Conservation (phyloP, 2,888 invertebrate genomes). For the Cephus runcator region DNA sequence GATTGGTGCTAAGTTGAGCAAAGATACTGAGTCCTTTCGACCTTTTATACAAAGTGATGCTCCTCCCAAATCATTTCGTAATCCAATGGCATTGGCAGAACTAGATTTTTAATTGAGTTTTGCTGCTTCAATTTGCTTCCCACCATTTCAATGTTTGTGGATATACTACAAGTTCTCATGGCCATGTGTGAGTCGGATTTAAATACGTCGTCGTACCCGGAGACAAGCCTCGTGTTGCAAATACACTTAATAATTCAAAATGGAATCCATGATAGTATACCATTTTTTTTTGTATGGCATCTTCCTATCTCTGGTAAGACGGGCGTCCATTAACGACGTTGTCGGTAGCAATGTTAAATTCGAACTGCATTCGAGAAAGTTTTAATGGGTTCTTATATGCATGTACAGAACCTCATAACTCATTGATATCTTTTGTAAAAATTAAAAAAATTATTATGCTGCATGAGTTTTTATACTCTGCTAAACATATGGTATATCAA, state of each 20-base stretch:
- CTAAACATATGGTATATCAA: neutral
- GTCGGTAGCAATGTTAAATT: neutral
- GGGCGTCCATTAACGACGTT: neutral
- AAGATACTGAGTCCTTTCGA: slow-evolving; percentile 49
- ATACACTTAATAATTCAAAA: neutral
- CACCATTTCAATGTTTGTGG: slow-evolving; percentile 25
- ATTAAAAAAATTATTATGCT: neutral
- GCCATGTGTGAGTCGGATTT: neutral
- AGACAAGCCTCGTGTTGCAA: neutral
- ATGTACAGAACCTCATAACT: neutral
- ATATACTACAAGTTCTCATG: slow-evolving; percentile 3
- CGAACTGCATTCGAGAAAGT: neutral
- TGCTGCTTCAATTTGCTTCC: slow-evolving; percentile 12
- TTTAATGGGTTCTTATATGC: neutral
- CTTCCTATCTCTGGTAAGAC: neutral
- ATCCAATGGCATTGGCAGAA: slow-evolving; percentile 61
- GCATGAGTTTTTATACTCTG: neutral
- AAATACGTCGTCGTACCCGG: neutral
- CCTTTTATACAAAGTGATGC: slow-evolving; percentile 59
- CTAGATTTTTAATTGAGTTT: slow-evolving; percentile 59
- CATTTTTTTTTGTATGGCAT: neutral
- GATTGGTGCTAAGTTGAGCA: slow-evolving; percentile 48
- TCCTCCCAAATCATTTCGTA: slow-evolving; percentile 54
- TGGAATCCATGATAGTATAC: neutral
- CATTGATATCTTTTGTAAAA: neutral